phyloP scores from a whole-genome alignment of 2,888 invertebrate species.

The Acanthosoma haemorrhoidale region DNA sequence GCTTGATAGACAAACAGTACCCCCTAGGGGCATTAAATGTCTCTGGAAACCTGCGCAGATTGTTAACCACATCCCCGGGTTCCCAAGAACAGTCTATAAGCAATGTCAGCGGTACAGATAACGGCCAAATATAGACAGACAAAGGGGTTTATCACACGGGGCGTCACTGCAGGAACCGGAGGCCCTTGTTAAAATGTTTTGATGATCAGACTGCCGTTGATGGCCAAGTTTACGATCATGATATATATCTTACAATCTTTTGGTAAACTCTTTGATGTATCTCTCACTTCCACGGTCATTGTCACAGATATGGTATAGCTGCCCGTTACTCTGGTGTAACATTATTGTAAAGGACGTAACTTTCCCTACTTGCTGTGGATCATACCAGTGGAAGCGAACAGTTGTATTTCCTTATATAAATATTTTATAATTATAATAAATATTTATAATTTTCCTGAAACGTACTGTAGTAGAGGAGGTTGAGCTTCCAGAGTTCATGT shows the following conservation, averaged over 20 bases:
- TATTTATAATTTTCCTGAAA: constrained; percentile 89
- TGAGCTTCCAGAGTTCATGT: constrained; percentile 89
- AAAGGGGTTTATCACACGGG: no score
- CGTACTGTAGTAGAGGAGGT: constrained; percentile 81
- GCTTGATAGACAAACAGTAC: constrained; percentile 48
- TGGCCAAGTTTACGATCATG: constrained; percentile 72
- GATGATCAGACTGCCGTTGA: constrained; percentile 80
- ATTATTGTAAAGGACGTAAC: constrained; percentile 84
- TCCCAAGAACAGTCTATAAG: constrained; percentile 76
- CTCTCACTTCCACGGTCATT: constrained; percentile 85
- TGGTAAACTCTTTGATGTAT: constrained; percentile 85
- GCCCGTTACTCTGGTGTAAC: constrained; percentile 88
- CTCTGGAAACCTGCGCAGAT: constrained; percentile 63
- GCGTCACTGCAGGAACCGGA: constrained; percentile 77
- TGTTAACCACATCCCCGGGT: constrained; percentile 87
- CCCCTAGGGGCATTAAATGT: constrained; percentile 58
- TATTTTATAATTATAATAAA: no score
- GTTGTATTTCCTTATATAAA: constrained; percentile 77
- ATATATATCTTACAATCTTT: constrained; percentile 83
- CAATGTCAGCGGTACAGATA: constrained; percentile 70
- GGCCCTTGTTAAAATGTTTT: constrained; percentile 72
- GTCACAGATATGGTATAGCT: constrained; percentile 90
- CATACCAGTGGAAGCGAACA: constrained; percentile 85
- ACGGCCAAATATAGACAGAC: constrained; percentile 77
- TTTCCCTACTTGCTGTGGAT: constrained; percentile 82